Percentiles rank a stretch among this genome's conserved stretches.
phyloP scores from a whole-genome alignment of 2,113 vertebrate species.

The Cololabis saira region DNA sequence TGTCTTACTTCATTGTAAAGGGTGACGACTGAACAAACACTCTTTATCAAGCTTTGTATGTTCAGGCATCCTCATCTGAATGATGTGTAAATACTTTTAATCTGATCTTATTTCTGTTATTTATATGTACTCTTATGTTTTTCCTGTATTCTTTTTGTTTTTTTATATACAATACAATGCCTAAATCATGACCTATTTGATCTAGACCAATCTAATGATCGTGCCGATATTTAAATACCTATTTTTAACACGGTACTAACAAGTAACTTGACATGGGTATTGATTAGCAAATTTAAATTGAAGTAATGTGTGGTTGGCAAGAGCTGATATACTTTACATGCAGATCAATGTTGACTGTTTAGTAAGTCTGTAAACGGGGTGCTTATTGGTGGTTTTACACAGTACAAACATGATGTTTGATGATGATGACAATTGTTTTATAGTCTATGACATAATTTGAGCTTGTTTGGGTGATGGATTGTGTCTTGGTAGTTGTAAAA shows the following conservation, averaged over 20 bases:
- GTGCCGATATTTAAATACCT: conserved; percentile 35
- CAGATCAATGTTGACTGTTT: not conserved
- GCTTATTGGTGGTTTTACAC: conserved; percentile 8
- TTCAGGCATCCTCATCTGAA: conserved; percentile 28
- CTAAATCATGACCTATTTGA: conserved; percentile 24
- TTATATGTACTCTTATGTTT: conserved; percentile 57
- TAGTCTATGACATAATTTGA: conserved; percentile 20
- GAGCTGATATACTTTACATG: not conserved
- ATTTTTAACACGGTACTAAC: conserved; percentile 10
- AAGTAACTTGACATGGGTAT: conserved; percentile 23
- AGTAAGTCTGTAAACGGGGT: not conserved
- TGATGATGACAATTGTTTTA: conserved; percentile 24
- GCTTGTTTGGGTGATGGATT: not conserved
- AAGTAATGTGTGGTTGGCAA: not conserved
- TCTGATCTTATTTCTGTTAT: conserved; percentile 53
- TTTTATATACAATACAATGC: conserved; percentile 34
- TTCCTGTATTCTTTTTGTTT: conserved; percentile 37
- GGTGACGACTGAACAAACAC: conserved; percentile 21
- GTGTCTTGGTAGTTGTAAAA: not conserved
- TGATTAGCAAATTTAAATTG: conserved; percentile 26
- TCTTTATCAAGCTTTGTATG: conserved; percentile 15
- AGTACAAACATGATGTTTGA: conserved; percentile 27
- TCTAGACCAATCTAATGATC: no score
- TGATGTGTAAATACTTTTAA: conserved; percentile 58
- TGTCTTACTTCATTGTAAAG: conserved; percentile 14